Evolutionary conservation across 2,888 invertebrate species (phyloP), one percentile per base, ranked within the genome.

Genomic region (Ectemnius cavifrons): DNA sequence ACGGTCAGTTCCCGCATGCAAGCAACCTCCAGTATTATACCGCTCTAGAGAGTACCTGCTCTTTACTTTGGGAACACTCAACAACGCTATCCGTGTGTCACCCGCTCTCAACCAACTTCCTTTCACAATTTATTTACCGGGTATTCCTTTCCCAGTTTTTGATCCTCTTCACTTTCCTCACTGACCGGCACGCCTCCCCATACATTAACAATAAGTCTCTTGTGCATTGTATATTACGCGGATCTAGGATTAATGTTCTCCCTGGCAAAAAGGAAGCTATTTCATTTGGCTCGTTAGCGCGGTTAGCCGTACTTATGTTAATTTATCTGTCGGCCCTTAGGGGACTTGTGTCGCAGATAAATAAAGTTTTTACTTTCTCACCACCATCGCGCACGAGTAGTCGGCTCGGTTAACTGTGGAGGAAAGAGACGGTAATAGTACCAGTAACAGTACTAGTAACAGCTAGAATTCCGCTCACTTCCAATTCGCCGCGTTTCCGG

Each of bases 281-380:
- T 37, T 52, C 52, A 16, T 52, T 52, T 52, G 16, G n/a, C 16
- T 52, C n/a, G 52, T 52, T 52, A 47, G 47, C 47, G 13, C 47
- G 11, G 11, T n/a, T 47, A 52, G 5, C 5, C n/a, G 52, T 16
- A 5, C 52, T 52, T 16, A 16, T 16, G 52, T 14, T 16, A 52
- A 52, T 52, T 52, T 52, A 16, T 52, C 16, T 16, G 52, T 0
- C 2, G 5, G 52, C 14, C 52, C 37, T 37, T 37, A 4, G 5
- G 37, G 37, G 8, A 37, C 8, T 11, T 11, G 37, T 11, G 37
- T 37, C 37, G 37, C 37, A 11, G 37, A 37, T 11, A 37, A 37
- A 37, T 37, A 6, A 37, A 37, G 37, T 37, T 37, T 37, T 37
- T 37, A 37, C 37, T 37, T 37, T 4, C 37, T 23, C 23, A 23